Evolutionary conservation across 1,140 invertebrate genomes (phyloP).

Genomic region (Drosophila parvula): DNA sequence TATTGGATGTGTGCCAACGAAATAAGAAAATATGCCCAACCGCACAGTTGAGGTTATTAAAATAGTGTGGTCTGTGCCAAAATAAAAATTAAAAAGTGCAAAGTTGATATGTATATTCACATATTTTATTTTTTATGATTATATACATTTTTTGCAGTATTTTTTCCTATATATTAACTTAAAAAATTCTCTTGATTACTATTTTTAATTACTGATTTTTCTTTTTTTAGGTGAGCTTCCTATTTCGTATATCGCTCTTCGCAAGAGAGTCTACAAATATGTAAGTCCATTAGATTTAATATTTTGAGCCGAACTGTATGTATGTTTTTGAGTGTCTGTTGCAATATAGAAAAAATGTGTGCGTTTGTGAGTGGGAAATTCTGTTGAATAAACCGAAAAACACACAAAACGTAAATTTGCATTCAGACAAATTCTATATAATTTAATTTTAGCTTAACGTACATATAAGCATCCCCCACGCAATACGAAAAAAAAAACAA

Average conservation of each 20-base stretch:
- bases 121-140: too few relatives aligned
- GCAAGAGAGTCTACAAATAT: too few relatives aligned
- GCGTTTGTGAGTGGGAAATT: conserved; percentile 29
- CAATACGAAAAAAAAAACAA: conserved; percentile 6
- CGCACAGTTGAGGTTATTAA: neutral
- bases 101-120: too few relatives aligned
- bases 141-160: too few relatives aligned
- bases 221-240: neutral
- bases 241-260: too few relatives aligned
- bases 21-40: conserved; percentile 6
- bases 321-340: conserved; percentile 17
- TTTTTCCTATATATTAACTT: neutral
- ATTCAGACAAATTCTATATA: conserved; percentile 38
- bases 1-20: conserved; percentile 60
- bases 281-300: too few relatives aligned
- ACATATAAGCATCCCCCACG: conserved; percentile 5
- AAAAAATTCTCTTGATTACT: too few relatives aligned
- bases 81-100: neutral
- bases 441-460: conserved; percentile 22
- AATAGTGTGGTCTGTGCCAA: neutral
- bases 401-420: conserved; percentile 9
- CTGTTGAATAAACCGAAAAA: conserved; percentile 13
- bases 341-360: conserved; percentile 11
- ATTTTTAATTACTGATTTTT: neutral
- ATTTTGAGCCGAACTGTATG: conserved; percentile 5